Conservation (phyloP, 2,888 invertebrate species). For the Prosapia bicincta region DNA sequence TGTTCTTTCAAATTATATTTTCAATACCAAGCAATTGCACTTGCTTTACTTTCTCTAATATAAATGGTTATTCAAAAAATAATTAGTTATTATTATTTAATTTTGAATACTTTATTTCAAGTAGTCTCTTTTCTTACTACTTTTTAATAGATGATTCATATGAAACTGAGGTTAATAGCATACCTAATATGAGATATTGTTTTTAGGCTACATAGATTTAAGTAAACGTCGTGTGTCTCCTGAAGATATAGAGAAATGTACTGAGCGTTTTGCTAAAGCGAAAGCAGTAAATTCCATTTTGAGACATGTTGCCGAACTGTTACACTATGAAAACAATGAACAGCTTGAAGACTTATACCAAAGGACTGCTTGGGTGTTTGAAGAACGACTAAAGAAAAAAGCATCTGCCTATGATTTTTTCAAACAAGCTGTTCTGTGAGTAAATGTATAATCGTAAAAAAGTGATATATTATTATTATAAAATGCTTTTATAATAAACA, state of each 20-base stretch:
- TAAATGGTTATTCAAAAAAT: too few relatives aligned
- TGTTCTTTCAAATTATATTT: too few relatives aligned
- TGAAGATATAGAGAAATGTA: constrained; percentile 97
- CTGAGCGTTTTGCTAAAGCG: constrained; percentile 96
- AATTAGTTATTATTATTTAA: too few relatives aligned
- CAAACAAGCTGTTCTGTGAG: constrained; percentile 95
- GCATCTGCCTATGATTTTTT: constrained; percentile 97
- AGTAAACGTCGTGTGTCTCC: constrained; percentile 98
- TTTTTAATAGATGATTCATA: too few relatives aligned
- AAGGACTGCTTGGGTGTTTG: constrained; percentile 98
- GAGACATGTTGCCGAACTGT: constrained; percentile 92
- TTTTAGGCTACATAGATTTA: constrained; percentile 93
- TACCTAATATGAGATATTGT: neutral
- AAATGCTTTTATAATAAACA: too few relatives aligned
- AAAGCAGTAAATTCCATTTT: constrained; percentile 98
- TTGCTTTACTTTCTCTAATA: too few relatives aligned
- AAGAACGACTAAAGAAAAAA: constrained; percentile 94
- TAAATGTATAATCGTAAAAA: constrained; percentile 36
- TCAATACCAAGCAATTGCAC: too few relatives aligned
- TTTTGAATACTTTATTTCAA: too few relatives aligned
- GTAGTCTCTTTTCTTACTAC: too few relatives aligned
- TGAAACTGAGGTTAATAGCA: too few relatives aligned
- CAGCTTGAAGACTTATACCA: constrained; percentile 93
- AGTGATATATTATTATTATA: too few relatives aligned
- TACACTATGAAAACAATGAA: constrained; percentile 86